Conservation (phyloP, 2,797 vertebrate species). For the Propithecus deckenii region DNA sequence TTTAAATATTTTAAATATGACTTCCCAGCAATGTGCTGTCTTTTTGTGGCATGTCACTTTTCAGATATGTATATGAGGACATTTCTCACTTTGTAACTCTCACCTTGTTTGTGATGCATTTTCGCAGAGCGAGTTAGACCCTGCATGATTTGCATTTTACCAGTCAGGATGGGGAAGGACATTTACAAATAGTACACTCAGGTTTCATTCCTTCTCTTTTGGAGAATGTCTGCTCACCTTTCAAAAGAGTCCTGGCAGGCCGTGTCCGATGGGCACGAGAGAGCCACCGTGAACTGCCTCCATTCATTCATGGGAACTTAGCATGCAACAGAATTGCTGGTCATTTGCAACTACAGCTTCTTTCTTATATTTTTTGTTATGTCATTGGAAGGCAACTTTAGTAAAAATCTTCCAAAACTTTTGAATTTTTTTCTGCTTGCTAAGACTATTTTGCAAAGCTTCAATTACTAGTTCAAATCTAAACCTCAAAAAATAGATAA, state of each 20-base stretch:
- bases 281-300: background rate
- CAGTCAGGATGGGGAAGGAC: background rate
- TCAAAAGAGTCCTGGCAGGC: background rate
- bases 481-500: slow-evolving; percentile 51
- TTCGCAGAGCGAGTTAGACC: background rate
- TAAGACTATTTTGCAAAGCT: slow-evolving; percentile 38
- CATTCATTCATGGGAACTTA: background rate
- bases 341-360: background rate
- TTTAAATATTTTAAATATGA: slow-evolving; percentile 7
- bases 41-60: background rate
- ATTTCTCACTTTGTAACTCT: background rate
- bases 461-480: slow-evolving; percentile 36
- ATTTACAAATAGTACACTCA: background rate
- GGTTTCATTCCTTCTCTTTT: background rate
- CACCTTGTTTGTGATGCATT: background rate
- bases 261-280: background rate
- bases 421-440: background rate
- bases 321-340: background rate
- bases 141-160: slow-evolving; percentile 1
- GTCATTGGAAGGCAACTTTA: slow-evolving; percentile 28
- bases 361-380: slow-evolving; percentile 40
- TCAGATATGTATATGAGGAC: background rate
- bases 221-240: background rate
- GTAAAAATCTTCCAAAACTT: slow-evolving; percentile 40
- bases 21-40: background rate